A percentile compares a stretch with the other conserved stretches of the same genome.
Evolutionary conservation across 1,140 invertebrate genomes (phyloP).

Genomic region (Pseudoatta argentina): DNA sequence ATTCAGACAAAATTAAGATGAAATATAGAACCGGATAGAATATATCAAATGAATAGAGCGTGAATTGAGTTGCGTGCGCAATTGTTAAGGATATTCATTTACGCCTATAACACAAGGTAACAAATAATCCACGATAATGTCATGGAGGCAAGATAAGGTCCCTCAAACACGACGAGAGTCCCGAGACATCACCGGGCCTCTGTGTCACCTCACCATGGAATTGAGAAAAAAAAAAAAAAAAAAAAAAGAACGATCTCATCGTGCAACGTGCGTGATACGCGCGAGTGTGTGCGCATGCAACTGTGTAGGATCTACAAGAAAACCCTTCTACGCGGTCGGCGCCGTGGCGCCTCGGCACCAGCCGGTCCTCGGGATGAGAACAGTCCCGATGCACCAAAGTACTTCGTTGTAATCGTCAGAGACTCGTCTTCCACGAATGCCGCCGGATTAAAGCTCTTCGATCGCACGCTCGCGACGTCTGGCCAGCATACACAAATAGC

Average conservation of each 20-base stretch:
- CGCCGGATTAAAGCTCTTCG: conserved; percentile 61
- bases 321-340: conserved; percentile 87
- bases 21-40: neutral
- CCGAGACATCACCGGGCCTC: conserved; percentile 22
- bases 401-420: conserved; percentile 65
- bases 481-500: conserved; percentile 34
- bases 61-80: conserved; percentile 21
- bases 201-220: conserved; percentile 41
- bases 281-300: conserved; percentile 46
- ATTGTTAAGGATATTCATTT: conserved; percentile 35
- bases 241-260: neutral
- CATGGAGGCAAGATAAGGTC: conserved; percentile 36
- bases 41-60: neutral
- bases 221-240: neutral
- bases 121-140: conserved; percentile 47
- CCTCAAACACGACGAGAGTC: neutral
- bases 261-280: conserved; percentile 56
- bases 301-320: conserved; percentile 84
- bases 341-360: conserved; percentile 85
- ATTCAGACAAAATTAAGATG: neutral
- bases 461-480: conserved; percentile 41
- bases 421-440: conserved; percentile 66
- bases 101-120: conserved; percentile 33
- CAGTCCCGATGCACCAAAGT: conserved; percentile 53
- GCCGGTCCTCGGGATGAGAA: conserved; percentile 61